These are phyloP conservation scores for Heterocephalus glaber DNA, from an alignment of 2,113 vertebrate genomes.

Conservation along the genomic window DNA sequence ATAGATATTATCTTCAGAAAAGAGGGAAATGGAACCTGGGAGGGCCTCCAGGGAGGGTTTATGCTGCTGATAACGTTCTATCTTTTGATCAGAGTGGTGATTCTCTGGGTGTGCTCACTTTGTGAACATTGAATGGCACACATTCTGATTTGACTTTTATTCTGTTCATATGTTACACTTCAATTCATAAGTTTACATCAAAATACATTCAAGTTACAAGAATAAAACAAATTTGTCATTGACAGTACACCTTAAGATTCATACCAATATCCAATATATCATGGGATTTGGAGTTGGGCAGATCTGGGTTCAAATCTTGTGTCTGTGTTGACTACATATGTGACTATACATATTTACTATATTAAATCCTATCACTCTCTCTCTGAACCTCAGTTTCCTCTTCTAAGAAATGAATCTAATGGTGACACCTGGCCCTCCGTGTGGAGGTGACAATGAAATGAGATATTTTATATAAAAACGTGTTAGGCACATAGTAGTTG, in stretches of 20 bases:
- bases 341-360: neutral
- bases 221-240: neutral
- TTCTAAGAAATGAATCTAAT: neutral
- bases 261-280: neutral
- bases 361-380: neutral
- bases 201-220: neutral
- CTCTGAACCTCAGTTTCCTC: neutral
- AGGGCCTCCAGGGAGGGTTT: neutral
- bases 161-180: neutral
- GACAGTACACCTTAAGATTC: neutral
- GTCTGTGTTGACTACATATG: neutral
- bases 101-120: neutral
- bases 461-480: neutral
- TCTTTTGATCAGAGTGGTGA: neutral
- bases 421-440: neutral
- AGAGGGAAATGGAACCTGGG: neutral
- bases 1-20: neutral
- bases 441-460: neutral
- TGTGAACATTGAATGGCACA: neutral
- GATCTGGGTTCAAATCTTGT: neutral
- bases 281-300: neutral
- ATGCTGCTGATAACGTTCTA: neutral
- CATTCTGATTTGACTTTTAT: neutral
- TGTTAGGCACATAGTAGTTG: neutral
- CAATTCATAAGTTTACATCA: neutral